Conservation (phyloP, 1,140 invertebrate genomes). For the Megalopta genalis region DNA sequence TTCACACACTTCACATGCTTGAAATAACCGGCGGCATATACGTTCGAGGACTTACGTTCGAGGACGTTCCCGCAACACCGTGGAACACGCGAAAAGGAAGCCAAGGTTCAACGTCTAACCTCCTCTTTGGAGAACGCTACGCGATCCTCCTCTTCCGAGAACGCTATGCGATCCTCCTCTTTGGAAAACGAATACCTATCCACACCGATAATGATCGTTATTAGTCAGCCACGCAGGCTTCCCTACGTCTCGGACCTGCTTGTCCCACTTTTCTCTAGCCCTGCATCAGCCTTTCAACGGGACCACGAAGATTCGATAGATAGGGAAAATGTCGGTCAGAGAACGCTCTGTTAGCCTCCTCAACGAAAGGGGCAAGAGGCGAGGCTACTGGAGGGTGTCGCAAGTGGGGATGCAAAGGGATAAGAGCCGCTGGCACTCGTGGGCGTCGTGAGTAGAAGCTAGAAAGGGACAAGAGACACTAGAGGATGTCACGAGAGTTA, state of each 20-base stretch:
- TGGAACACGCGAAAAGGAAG: conserved; percentile 38
- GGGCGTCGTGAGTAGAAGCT: no score
- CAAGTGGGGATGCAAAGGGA: no score
- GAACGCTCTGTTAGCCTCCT: neutral
- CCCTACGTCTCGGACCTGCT: neutral
- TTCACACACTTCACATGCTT: no score
- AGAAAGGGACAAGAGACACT: no score
- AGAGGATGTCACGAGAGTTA: no score
- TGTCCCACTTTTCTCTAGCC: conserved; percentile 16
- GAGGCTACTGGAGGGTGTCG: neutral
- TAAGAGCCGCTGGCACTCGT: no score
- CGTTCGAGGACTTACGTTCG: no score
- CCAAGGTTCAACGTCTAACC: neutral
- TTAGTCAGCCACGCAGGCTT: conserved; percentile 40
- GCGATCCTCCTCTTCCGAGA: no score
- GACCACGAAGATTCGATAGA: neutral
- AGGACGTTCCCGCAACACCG: no score
- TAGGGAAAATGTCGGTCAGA: conserved; percentile 23
- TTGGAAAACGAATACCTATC: neutral
- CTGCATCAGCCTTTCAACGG: conserved; percentile 34
- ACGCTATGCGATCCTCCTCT: no score
- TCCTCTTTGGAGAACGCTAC: no score
- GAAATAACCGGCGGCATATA: no score
- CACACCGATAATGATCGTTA: conserved; percentile 48
- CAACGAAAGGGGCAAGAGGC: neutral